Evolutionary conservation across 2,888 invertebrate genomes (phyloP).

Genomic region (Agrochola circellaris): DNA sequence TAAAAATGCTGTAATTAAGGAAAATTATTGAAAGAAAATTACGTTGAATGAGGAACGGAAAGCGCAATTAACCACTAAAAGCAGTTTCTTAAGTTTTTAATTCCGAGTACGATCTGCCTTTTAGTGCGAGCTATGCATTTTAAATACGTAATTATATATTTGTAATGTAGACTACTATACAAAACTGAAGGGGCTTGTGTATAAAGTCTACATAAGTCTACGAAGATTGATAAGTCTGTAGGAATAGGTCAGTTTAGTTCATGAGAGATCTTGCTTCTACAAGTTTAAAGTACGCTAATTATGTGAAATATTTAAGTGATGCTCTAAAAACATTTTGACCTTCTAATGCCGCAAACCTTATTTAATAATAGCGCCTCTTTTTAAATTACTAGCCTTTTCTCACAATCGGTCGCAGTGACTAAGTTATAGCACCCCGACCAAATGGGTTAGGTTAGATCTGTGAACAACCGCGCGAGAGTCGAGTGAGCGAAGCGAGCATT

Average conservation of each 20-base stretch:
- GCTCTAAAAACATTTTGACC: background rate
- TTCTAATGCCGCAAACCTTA: background rate
- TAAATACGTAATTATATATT: background rate
- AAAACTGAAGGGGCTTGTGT: background rate
- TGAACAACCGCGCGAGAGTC: no score
- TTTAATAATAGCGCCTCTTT: no score
- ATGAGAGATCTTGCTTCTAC: background rate
- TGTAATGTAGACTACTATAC: background rate
- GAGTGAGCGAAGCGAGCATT: no score
- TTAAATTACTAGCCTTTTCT: no score
- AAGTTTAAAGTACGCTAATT: background rate
- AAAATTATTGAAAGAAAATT: slow-evolving; percentile 15
- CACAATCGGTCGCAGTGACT: no score
- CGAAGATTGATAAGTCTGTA: background rate
- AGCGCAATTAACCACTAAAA: slow-evolving; percentile 13
- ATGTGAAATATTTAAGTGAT: background rate
- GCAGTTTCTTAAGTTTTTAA: slow-evolving; percentile 29
- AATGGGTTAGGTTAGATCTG: no score
- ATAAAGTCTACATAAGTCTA: background rate
- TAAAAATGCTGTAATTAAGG: slow-evolving; percentile 1
- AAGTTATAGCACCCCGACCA: no score
- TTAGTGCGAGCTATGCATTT: slow-evolving; percentile 7
- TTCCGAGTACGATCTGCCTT: slow-evolving; percentile 25
- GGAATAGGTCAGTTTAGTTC: background rate
- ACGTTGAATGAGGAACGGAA: slow-evolving; percentile 15